A percentile compares a stretch with the other conserved stretches of the same genome.
These are phyloP conservation scores for Tauraco hartlaubi DNA, from an alignment of 2,797 vertebrate species.

Conservation along the genomic window DNA sequence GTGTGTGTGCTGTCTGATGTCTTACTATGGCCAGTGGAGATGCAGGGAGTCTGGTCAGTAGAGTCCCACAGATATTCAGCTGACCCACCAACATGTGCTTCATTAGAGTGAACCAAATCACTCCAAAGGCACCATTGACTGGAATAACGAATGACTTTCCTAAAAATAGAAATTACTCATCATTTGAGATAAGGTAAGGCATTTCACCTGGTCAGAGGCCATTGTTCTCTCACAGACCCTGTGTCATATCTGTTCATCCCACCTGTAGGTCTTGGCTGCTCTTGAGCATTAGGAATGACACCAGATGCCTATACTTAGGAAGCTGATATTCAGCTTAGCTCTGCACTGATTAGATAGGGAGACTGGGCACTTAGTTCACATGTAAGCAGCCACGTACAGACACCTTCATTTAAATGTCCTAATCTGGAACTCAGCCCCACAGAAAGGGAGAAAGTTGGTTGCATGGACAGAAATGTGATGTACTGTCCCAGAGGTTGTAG, in stretches of 20 bases:
- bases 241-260: neutral
- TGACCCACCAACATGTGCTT: rapidly evolving
- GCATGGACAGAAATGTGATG: neutral
- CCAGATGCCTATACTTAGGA: neutral
- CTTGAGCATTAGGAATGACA: neutral
- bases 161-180: neutral
- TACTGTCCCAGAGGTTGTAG: rapidly evolving
- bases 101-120: neutral
- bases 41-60: neutral
- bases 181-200: neutral
- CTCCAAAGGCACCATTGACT: neutral
- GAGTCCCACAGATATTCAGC: neutral
- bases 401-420: neutral
- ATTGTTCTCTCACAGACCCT: neutral
- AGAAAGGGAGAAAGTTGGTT: neutral
- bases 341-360: neutral
- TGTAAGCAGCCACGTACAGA: neutral
- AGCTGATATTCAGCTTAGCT: neutral
- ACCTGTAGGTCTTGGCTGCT: neutral
- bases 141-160: neutral
- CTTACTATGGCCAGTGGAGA: neutral
- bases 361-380: neutral
- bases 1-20: neutral
- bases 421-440: neutral
- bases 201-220: neutral